phyloP scores from a whole-genome alignment of 1,140 invertebrate species.

The Zaprionus vittiger region DNA sequence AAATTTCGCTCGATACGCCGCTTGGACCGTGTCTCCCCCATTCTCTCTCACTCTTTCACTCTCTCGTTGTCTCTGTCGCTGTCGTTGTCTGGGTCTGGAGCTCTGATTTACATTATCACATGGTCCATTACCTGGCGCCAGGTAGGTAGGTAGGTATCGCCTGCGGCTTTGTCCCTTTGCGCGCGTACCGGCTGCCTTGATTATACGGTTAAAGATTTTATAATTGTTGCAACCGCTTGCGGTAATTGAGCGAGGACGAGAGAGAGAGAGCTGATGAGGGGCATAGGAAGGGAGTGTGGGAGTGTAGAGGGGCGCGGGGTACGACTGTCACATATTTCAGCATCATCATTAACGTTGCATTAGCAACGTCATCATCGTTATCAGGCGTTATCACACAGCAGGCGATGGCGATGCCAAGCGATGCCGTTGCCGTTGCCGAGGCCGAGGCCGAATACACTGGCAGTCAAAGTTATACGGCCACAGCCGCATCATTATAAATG shows the following conservation, averaged over 20 bases:
- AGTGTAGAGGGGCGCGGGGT: neutral
- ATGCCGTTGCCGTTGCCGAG: no score
- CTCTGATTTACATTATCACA: conserved; percentile 47
- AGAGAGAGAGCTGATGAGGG: neutral
- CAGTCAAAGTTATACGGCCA: conserved; percentile 7
- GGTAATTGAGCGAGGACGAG: conserved; percentile 30
- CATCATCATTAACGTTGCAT: conserved; percentile 39
- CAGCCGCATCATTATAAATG: conserved; percentile 45
- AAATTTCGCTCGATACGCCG: conserved; percentile 6
- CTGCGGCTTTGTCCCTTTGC: conserved; percentile 28
- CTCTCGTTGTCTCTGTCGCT: neutral
- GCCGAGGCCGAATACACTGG: neutral
- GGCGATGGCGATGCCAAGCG: neutral
- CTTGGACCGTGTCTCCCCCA: neutral
- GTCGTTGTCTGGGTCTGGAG: conserved; percentile 25
- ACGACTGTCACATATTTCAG: conserved; percentile 17
- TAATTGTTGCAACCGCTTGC: conserved; percentile 44
- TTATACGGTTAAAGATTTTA: conserved; percentile 40
- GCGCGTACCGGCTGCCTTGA: conserved; percentile 2
- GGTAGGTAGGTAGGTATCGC: neutral
- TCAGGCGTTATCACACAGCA: conserved; percentile 18
- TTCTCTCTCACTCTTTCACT: neutral
- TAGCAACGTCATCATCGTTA: conserved; percentile 34
- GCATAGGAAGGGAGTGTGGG: neutral
- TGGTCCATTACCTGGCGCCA: conserved; percentile 41